Conservation (phyloP, 92 coral and sea anemone genomes). For the Desmophyllum pertusum region DNA sequence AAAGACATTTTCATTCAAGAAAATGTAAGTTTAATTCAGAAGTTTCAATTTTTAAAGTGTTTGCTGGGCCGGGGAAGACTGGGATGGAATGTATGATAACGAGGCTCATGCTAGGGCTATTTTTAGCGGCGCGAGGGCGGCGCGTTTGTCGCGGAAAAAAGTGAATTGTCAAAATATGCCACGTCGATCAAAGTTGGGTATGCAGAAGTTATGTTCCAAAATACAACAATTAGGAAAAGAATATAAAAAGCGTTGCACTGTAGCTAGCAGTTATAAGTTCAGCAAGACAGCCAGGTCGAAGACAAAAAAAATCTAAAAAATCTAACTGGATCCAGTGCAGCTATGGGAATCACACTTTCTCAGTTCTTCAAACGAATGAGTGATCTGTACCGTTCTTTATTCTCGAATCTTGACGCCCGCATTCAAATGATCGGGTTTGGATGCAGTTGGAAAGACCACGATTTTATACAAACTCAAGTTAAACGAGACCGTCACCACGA, state of each 20-base stretch:
- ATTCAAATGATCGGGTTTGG: conserved; percentile 81
- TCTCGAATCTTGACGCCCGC: conserved; percentile 68
- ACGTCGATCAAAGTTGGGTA: conserved; percentile 47
- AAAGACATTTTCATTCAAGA: too few relatives aligned
- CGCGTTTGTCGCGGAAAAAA: background rate
- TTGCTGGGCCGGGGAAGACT: background rate
- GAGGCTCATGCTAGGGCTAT: conserved; percentile 5
- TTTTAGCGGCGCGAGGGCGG: conserved; percentile 6
- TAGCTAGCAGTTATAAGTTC: background rate
- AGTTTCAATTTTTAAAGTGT: too few relatives aligned
- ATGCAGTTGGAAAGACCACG: conserved; percentile 89
- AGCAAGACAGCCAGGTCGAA: background rate
- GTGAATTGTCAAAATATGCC: conserved; percentile 41
- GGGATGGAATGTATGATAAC: conserved; percentile 13
- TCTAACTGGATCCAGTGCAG: too few relatives aligned
- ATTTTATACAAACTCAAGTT: conserved; percentile 85
- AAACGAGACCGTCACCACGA: conserved; percentile 77
- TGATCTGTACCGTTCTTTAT: conserved; percentile 53
- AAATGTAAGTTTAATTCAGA: too few relatives aligned
- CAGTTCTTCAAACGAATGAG: conserved; percentile 58
- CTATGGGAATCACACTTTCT: conserved; percentile 57
- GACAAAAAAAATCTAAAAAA: background rate
- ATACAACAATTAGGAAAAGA: conserved; percentile 13
- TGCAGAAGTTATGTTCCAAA: conserved; percentile 9
- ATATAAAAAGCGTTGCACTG: conserved; percentile 5